phyloP scores from a whole-genome alignment of 2,797 vertebrate species.

The Poeciliopsis turneri region DNA sequence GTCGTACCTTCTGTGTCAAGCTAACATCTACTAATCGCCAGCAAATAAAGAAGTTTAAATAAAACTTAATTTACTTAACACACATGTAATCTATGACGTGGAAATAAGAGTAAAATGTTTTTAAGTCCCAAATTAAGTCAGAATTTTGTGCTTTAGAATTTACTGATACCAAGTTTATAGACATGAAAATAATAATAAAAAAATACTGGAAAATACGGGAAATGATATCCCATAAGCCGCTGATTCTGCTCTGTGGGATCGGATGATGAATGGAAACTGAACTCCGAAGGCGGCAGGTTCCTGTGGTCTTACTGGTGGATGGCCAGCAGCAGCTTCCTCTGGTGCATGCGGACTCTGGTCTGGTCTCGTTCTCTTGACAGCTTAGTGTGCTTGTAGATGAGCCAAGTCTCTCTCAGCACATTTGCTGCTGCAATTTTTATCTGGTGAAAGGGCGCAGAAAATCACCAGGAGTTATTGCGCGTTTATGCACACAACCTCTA shows the following conservation, averaged over 20 bases:
- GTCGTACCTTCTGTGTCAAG: neutral
- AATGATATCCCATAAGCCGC: neutral
- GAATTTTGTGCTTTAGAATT: neutral
- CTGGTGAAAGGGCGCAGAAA: conserved; percentile 72
- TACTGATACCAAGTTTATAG: neutral
- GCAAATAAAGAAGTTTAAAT: neutral
- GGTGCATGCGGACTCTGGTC: conserved; percentile 91
- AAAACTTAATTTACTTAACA: neutral
- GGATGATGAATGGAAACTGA: neutral
- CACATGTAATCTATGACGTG: too few species aligned
- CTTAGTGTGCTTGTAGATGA: conserved; percentile 96
- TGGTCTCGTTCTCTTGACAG: conserved; percentile 91
- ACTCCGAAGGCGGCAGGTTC: conserved; percentile 1
- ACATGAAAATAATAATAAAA: neutral
- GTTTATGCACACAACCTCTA: conserved; percentile 29
- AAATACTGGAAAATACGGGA: too few species aligned
- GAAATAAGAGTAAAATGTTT: neutral
- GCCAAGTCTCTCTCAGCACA: conserved; percentile 98
- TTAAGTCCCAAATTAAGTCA: neutral
- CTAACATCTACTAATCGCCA: neutral
- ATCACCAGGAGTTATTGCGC: conserved; percentile 31
- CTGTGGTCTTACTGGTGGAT: conserved; percentile 91
- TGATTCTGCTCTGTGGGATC: conserved; percentile 1
- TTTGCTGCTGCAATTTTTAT: conserved; percentile 96
- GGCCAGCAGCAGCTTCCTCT: conserved; percentile 94